A percentile compares a stretch with the other conserved stretches of the same genome.
These are phyloP conservation scores for Heptranchias perlo DNA, from an alignment of 2,113 vertebrate genomes.

Conservation along the genomic window DNA sequence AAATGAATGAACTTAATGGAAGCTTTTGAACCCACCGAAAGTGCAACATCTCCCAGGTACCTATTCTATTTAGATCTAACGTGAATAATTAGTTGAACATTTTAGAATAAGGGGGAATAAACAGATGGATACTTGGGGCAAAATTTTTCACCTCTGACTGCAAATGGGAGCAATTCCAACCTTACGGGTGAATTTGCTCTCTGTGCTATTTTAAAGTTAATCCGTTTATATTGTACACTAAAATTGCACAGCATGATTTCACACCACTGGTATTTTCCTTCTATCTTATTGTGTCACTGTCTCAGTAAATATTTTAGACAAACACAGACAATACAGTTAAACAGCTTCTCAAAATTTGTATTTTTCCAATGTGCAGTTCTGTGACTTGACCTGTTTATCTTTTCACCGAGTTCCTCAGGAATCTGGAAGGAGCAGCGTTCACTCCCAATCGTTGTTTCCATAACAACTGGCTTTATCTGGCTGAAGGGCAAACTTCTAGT, in stretches of 20 bases:
- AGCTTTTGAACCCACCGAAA: background rate
- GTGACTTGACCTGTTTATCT: slow-evolving; percentile 67
- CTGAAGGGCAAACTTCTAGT: slow-evolving; percentile 61
- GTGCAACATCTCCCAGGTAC: too few relatives aligned
- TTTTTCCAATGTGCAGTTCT: background rate
- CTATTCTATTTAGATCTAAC: background rate
- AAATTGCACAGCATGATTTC: background rate
- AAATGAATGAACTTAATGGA: background rate
- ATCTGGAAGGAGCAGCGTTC: slow-evolving; percentile 59
- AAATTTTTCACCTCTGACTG: background rate
- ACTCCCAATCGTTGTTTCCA: slow-evolving; percentile 55
- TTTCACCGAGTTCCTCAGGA: slow-evolving; percentile 70
- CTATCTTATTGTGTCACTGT: background rate
- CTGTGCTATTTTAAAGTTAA: background rate
- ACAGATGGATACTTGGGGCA: background rate
- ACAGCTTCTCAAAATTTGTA: background rate
- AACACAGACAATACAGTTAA: background rate
- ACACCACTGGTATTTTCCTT: background rate
- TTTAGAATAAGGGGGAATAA: background rate
- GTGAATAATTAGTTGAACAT: background rate
- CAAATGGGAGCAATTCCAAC: background rate
- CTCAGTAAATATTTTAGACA: background rate
- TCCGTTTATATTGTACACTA: background rate
- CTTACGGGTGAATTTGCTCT: background rate
- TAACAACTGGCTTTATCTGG: slow-evolving; percentile 46